A percentile compares a stretch with the other conserved stretches of the same genome.
phyloP scores from a whole-genome alignment of 2,797 vertebrate genomes.

The Paguma larvata region DNA sequence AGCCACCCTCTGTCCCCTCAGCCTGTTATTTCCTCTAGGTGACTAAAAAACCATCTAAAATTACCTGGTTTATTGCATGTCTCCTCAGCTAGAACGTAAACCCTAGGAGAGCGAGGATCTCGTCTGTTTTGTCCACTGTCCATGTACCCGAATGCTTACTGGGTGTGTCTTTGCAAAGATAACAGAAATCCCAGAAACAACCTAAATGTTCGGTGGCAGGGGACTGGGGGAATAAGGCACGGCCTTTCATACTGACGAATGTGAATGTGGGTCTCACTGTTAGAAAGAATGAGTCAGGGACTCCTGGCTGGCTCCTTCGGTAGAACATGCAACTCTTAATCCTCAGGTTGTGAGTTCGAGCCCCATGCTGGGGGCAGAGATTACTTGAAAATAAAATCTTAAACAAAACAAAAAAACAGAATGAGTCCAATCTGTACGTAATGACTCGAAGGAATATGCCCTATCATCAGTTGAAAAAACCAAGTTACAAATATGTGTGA shows the following conservation, averaged over 20 bases:
- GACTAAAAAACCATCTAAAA: constrained; percentile 47
- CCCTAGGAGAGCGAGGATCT: neutral
- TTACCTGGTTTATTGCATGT: neutral
- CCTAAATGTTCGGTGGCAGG: neutral
- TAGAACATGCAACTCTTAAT: neutral
- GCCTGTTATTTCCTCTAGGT: neutral
- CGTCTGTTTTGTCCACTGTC: neutral
- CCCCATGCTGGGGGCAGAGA: neutral
- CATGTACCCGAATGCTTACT: neutral
- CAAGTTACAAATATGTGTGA: neutral
- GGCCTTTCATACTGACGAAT: neutral
- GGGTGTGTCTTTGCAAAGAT: neutral
- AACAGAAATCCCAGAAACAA: neutral
- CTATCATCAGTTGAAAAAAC: neutral
- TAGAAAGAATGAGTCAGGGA: neutral
- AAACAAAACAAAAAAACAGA: neutral
- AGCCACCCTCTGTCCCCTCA: neutral
- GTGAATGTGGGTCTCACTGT: neutral
- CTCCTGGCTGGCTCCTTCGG: neutral
- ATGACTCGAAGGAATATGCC: constrained; percentile 22
- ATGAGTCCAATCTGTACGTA: neutral
- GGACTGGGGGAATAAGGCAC: neutral
- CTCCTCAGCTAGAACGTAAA: constrained; percentile 41
- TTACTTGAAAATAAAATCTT: neutral
- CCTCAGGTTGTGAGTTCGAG: neutral